Evolutionary conservation across 2,113 vertebrate species (phyloP), one percentile per base, ranked within the genome.

Genomic region (Centropristis striata): DNA sequence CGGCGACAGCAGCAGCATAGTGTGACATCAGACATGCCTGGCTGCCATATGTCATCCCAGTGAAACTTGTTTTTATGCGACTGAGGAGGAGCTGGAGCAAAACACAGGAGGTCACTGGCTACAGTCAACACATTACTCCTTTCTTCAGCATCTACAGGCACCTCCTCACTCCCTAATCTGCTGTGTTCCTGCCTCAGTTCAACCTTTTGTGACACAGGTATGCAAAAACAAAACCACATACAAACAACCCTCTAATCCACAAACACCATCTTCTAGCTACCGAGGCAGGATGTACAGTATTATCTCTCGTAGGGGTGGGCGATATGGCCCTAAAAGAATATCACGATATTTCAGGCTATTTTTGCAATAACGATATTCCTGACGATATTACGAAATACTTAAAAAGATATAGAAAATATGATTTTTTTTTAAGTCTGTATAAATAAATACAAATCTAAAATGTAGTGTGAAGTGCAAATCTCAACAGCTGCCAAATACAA

Each of bases 81-180:
- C 23, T n/a, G 61, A 66, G 73, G 59, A 66, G 68, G 27, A 66
- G 4, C 66, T 49, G 32, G 59, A 51, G n/a, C 39, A 72, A 82
- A 82, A 86, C 65, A 57, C 63, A 80, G 75, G 55, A 71, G 78
- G 80, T 86, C 82, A 68, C 57, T 25, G 57, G 5, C 12, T 42
- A 13, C 46, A 60, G 49, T 36, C 23, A 68, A 75, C 65, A 80
- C 75, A 67, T 68, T 54, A 71, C 50, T 71, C 51, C 49, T 28
- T 39, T 50, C 67, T 23, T 41, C 67, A 57, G 47, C 37, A 23
- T 75, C 39, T 10, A 49, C 47, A 67, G 14, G 8, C 5, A 46
- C 57, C 71, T 61, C 57, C 71, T 61, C 50, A 15, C 47, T 69
- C 55, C 70, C 13, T 44, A 27, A 72, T 71, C 65, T 59, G 67